Conservation (phyloP, 2,888 invertebrate species). For the Camptogramma bilineatum region DNA sequence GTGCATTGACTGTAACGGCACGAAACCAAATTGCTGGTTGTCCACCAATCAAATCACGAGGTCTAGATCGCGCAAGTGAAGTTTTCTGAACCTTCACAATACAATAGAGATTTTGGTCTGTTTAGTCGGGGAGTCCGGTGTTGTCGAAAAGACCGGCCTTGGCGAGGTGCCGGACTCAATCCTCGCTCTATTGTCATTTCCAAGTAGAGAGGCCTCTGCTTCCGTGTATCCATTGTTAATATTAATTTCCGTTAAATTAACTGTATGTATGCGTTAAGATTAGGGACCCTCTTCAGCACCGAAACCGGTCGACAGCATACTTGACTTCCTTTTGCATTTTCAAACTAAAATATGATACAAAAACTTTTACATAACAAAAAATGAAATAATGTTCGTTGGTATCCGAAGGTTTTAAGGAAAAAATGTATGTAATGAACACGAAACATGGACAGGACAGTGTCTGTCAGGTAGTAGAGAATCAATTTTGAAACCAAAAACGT, state of each 20-base stretch:
- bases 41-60: constrained; percentile 62
- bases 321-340: constrained; percentile 80
- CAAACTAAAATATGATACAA: background rate
- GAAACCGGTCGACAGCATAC: constrained; percentile 78
- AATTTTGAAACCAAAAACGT: too few relatives aligned
- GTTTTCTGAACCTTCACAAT: constrained; percentile 56
- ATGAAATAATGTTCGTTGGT: too few relatives aligned
- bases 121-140: constrained; percentile 78
- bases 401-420: too few relatives aligned
- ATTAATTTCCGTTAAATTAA: constrained; percentile 83
- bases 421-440: too few relatives aligned
- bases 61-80: constrained; percentile 69
- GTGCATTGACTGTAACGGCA: constrained; percentile 76
- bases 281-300: constrained; percentile 83
- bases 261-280: constrained; percentile 86
- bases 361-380: too few relatives aligned
- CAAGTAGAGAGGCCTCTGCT: constrained; percentile 82
- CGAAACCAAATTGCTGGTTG: constrained; percentile 56
- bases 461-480: too few relatives aligned
- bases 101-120: constrained; percentile 44
- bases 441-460: too few relatives aligned
- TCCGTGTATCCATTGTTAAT: constrained; percentile 84
- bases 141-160: constrained; percentile 79
- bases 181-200: constrained; percentile 73
- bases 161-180: constrained; percentile 82